phyloP scores from a whole-genome alignment of 2,113 vertebrate genomes.

The Pterocles orientalis region DNA sequence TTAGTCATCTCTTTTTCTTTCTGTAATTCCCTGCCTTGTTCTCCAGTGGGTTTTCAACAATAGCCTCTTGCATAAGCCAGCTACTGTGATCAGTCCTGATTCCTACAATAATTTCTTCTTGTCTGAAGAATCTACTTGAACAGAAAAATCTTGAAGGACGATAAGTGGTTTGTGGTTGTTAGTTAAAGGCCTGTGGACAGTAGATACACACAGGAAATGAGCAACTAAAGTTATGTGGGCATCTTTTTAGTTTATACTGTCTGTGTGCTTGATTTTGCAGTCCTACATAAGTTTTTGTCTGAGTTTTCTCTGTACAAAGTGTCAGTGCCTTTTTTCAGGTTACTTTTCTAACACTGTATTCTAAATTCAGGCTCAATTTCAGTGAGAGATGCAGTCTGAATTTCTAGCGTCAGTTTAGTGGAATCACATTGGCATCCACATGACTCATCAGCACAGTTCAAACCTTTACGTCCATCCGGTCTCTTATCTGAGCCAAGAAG shows the following conservation, averaged over 20 bases:
- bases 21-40: not conserved
- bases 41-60: not conserved
- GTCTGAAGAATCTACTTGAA: not conserved
- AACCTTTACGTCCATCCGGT: accelerated
- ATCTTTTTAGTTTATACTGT: not conserved
- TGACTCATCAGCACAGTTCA: not conserved
- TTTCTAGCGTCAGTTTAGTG: not conserved
- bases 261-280: not conserved
- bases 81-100: not conserved
- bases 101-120: not conserved
- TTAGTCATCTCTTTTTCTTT: not conserved
- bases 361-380: not conserved
- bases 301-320: not conserved
- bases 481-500: not conserved
- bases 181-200: not conserved
- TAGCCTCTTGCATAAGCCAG: not conserved
- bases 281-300: not conserved
- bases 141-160: not conserved
- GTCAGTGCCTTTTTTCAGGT: not conserved
- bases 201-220: not conserved
- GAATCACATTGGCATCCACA: not conserved
- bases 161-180: not conserved
- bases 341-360: not conserved
- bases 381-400: not conserved
- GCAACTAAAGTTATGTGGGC: not conserved